phyloP scores from a whole-genome alignment of 2,888 invertebrate species.

The Leptinotarsa peninsularis region DNA sequence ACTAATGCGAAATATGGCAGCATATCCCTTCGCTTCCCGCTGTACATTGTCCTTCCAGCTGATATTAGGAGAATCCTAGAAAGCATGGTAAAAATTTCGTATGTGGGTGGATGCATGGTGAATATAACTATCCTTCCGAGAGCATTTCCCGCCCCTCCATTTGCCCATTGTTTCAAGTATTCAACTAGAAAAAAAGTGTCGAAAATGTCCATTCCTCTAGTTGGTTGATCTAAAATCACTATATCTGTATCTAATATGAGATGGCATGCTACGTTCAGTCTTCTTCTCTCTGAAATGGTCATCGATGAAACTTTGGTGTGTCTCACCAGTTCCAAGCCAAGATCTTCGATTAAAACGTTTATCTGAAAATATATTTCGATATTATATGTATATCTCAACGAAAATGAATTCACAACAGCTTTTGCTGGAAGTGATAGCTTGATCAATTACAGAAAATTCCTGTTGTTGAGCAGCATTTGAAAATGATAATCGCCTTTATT shows the following conservation, averaged over 20 bases:
- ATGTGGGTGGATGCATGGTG: slow-evolving; percentile 93
- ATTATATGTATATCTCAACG: too few species aligned
- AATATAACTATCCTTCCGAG: slow-evolving; percentile 85
- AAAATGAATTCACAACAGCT: too few species aligned
- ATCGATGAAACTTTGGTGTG: slow-evolving; percentile 87
- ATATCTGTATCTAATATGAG: slow-evolving; percentile 88
- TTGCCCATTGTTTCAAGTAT: slow-evolving; percentile 92
- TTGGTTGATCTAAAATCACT: slow-evolving; percentile 88
- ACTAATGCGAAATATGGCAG: slow-evolving; percentile 88
- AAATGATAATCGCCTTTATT: too few species aligned
- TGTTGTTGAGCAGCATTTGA: too few species aligned
- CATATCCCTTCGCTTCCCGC: slow-evolving; percentile 89
- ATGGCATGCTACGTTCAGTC: slow-evolving; percentile 91
- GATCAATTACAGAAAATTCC: too few species aligned
- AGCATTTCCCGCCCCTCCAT: slow-evolving; percentile 64
- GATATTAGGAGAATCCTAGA: slow-evolving; percentile 88
- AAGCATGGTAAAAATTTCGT: slow-evolving; percentile 95
- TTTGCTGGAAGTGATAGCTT: too few species aligned
- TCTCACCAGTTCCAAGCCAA: slow-evolving; percentile 90
- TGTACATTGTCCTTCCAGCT: slow-evolving; percentile 91
- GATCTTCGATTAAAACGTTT: slow-evolving; percentile 88
- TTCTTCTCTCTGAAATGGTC: slow-evolving; percentile 87
- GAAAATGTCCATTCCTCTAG: slow-evolving; percentile 90
- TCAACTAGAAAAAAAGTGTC: slow-evolving; percentile 96
- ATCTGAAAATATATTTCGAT: slow-evolving; percentile 71